phyloP scores from a whole-genome alignment of 1,140 invertebrate genomes.

The Drosophila burlai region DNA sequence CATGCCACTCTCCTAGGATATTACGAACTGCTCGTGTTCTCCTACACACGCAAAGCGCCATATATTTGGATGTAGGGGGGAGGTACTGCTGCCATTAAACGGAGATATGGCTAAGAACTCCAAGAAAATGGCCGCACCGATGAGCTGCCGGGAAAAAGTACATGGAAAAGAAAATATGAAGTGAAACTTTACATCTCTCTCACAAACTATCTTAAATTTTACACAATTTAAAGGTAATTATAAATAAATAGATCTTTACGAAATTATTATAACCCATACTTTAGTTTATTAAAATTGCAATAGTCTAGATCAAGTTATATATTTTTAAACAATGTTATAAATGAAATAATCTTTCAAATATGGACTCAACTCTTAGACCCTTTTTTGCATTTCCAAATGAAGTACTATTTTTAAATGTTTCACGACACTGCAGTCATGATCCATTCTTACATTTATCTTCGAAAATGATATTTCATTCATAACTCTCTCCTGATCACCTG shows the following conservation, averaged over 20 bases:
- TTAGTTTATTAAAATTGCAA: background rate
- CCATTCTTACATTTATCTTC: background rate
- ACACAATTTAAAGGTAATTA: no score
- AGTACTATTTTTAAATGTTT: background rate
- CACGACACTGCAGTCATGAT: background rate
- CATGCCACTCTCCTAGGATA: conserved; percentile 55
- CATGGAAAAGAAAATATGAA: background rate
- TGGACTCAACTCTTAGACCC: no score
- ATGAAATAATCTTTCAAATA: background rate
- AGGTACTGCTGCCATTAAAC: conserved; percentile 24
- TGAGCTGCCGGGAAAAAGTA: background rate
- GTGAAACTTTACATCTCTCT: background rate
- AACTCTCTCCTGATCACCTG: conserved; percentile 22
- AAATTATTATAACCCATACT: background rate
- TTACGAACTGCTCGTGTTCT: conserved; percentile 43
- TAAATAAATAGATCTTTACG: background rate
- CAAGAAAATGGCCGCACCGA: background rate
- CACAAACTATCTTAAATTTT: no score
- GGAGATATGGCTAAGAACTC: conserved; percentile 29
- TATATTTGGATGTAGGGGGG: conserved; percentile 18
- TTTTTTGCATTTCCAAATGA: background rate
- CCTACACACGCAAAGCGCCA: conserved; percentile 35
- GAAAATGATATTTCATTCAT: conserved; percentile 3
- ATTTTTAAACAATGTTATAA: background rate
- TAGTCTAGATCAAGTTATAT: background rate